A percentile compares a stretch with the other conserved stretches of the same genome.
Conservation (phyloP, 2,888 invertebrate species). For the Leptopilina myrica region DNA sequence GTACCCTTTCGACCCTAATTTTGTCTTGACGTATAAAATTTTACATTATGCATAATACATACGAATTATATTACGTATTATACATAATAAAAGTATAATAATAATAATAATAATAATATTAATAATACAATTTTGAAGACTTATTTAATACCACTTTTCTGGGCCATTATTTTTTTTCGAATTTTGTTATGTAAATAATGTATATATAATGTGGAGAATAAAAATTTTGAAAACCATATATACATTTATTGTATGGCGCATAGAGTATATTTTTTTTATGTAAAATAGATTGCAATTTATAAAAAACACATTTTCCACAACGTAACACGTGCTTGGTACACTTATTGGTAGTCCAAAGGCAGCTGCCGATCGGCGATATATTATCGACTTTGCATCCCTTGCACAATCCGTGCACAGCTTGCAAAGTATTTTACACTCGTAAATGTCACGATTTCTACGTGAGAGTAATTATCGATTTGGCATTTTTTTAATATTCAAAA, state of each 20-base stretch:
- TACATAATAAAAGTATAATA: too few species aligned
- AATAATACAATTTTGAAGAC: too few species aligned
- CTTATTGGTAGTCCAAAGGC: constrained; percentile 39
- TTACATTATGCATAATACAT: too few species aligned
- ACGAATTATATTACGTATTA: too few species aligned
- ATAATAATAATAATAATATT: too few species aligned
- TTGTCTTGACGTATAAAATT: neutral
- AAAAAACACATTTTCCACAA: constrained; percentile 35
- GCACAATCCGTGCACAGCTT: constrained; percentile 40
- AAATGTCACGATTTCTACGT: constrained; percentile 24
- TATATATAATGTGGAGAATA: too few species aligned
- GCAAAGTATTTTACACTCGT: constrained; percentile 28
- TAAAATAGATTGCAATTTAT: constrained; percentile 1
- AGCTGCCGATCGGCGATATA: constrained; percentile 40
- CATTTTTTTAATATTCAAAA: neutral
- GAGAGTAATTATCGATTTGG: constrained; percentile 21
- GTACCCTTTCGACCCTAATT: neutral
- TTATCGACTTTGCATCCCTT: constrained; percentile 40
- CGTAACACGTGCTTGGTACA: constrained; percentile 38
- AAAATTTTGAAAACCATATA: too few species aligned
- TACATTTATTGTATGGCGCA: too few species aligned
- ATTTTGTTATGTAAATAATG: too few species aligned
- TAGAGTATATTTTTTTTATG: neutral
- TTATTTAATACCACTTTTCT: too few species aligned
- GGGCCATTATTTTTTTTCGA: too few species aligned